These are phyloP conservation scores for Aphidius ervi DNA, from an alignment of 1,140 invertebrate genomes.

Conservation along the genomic window DNA sequence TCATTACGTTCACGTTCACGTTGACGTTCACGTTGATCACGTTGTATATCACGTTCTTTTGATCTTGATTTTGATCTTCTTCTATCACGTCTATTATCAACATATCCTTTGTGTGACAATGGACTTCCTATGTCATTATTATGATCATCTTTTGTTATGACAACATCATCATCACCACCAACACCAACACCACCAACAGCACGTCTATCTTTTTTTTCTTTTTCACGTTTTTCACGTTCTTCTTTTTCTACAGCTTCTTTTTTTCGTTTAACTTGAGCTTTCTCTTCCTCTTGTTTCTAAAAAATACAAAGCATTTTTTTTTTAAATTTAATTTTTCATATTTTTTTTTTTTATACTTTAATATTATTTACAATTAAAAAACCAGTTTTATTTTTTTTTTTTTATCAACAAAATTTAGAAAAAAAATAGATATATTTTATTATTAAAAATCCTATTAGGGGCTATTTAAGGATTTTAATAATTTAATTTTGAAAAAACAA, in stretches of 20 bases:
- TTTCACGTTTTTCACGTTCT: conserved; percentile 49
- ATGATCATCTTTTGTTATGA: conserved; percentile 48
- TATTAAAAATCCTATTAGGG: no score
- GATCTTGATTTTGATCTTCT: conserved; percentile 52
- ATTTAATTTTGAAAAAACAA: not conserved
- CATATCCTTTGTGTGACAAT: conserved; percentile 40
- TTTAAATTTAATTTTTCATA: conserved; percentile 5
- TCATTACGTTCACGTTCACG: conserved; percentile 39
- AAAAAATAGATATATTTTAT: no score
- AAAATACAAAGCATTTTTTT: conserved; percentile 39
- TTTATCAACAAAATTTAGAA: no score
- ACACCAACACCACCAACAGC: no score
- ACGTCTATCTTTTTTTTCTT: conserved; percentile 40
- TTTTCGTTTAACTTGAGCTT: conserved; percentile 57
- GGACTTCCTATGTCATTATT: conserved; percentile 51
- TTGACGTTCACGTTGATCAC: conserved; percentile 39
- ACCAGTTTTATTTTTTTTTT: not conserved
- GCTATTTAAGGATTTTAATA: no score
- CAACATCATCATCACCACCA: conserved; percentile 31
- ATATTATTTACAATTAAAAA: conserved; percentile 6
- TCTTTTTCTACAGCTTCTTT: conserved; percentile 53
- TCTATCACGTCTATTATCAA: conserved; percentile 46
- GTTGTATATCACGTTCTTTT: conserved; percentile 43
- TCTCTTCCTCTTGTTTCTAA: conserved; percentile 65
- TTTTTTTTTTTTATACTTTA: not conserved